Conservation (phyloP, 2,888 invertebrate species). For the Podabrus alpinus region DNA sequence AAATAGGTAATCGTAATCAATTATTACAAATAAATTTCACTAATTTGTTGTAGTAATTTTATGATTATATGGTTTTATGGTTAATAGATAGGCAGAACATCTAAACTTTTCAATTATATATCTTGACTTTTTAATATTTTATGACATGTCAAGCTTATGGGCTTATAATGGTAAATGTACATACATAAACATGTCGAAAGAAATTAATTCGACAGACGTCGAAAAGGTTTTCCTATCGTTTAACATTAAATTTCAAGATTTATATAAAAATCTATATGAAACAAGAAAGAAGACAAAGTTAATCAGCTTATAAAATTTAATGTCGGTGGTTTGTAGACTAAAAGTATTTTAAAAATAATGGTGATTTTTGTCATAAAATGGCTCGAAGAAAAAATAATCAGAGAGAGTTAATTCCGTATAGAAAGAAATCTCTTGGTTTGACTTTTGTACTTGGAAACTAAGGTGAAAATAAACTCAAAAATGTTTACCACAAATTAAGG, state of each 20-base stretch:
- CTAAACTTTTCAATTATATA: background rate
- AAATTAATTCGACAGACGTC: background rate
- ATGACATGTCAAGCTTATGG: background rate
- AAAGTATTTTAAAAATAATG: background rate
- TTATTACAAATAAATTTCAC: too few relatives aligned
- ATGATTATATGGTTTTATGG: background rate
- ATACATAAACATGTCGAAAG: background rate
- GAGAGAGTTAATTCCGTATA: background rate
- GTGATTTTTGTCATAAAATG: background rate
- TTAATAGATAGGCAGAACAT: background rate
- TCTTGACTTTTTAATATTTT: background rate
- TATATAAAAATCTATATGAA: background rate
- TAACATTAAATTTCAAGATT: background rate
- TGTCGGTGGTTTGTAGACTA: background rate
- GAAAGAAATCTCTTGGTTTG: background rate
- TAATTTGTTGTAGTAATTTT: background rate
- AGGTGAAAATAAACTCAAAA: background rate
- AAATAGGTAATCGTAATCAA: background rate
- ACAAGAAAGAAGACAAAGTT: background rate
- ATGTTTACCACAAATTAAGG: background rate
- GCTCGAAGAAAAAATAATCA: background rate
- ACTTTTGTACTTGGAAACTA: background rate
- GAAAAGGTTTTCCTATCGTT: background rate
- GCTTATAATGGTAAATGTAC: background rate
- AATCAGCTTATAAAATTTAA: background rate